Conservation (phyloP, 2,113 vertebrate genomes). For the Varanus komodoensis region DNA sequence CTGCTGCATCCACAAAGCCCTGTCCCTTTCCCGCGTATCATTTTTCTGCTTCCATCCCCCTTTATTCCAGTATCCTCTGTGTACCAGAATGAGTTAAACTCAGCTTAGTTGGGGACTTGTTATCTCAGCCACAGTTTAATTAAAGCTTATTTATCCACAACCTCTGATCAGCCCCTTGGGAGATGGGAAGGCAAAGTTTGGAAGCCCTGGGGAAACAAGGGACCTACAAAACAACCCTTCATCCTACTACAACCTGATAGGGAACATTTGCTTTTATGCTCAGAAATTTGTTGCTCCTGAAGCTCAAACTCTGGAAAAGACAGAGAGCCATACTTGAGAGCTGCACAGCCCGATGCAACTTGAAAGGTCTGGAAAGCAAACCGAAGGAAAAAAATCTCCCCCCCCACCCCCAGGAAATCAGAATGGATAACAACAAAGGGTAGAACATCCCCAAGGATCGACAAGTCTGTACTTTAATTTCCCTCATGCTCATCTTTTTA, state of each 20-base stretch:
- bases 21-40: neutral
- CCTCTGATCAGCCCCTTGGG: conserved; percentile 23
- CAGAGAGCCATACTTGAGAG: neutral
- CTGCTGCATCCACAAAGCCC: neutral
- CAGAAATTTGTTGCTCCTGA: neutral
- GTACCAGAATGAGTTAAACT: neutral
- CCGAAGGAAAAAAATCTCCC: too few relatives aligned
- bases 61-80: too few relatives aligned
- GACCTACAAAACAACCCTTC: neutral
- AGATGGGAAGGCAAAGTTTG: neutral
- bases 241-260: neutral
- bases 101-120: conserved; percentile 13
- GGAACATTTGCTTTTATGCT: neutral
- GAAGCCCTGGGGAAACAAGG: neutral
- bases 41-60: too few relatives aligned
- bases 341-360: neutral
- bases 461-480: too few relatives aligned
- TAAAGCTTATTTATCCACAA: conserved; percentile 41
- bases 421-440: too few relatives aligned
- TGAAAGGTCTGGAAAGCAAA: too few relatives aligned
- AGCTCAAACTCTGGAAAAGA: neutral
- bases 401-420: too few relatives aligned
- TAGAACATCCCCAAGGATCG: too few relatives aligned
- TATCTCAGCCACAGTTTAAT: conserved; percentile 33
- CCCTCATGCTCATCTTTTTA: too few relatives aligned